phyloP scores from a whole-genome alignment of 2,888 invertebrate species.

The Drosophila neotestacea region DNA sequence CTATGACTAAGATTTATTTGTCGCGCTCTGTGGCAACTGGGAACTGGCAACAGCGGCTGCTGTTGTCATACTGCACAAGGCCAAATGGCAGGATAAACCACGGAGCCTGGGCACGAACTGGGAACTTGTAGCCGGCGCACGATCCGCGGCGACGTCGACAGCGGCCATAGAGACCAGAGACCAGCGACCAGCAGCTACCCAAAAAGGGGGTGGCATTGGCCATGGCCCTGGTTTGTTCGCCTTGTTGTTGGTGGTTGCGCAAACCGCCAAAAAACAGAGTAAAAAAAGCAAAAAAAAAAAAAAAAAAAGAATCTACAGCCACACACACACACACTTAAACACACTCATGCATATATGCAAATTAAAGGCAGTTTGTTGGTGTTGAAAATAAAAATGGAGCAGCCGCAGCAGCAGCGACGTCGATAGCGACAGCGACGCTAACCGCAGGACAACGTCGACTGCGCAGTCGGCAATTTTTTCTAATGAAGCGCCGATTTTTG shows the following conservation, averaged over 20 bases:
- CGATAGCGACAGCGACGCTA: slow-evolving; percentile 44
- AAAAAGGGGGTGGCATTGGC: slow-evolving; percentile 69
- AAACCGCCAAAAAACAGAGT: slow-evolving; percentile 62
- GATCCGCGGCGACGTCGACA: slow-evolving; percentile 51
- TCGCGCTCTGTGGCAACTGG: slow-evolving; percentile 67
- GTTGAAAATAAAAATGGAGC: slow-evolving; percentile 80
- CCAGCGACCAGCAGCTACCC: slow-evolving; percentile 17
- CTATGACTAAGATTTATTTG: slow-evolving; percentile 81
- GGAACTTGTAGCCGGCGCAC: slow-evolving; percentile 53
- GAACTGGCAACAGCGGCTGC: slow-evolving; percentile 84
- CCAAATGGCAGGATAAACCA: slow-evolving; percentile 83
- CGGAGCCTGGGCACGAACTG: slow-evolving; percentile 80
- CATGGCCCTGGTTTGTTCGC: slow-evolving; percentile 55
- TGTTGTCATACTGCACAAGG: slow-evolving; percentile 83
- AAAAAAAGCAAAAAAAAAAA: slow-evolving; percentile 29
- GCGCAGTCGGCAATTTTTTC: slow-evolving; percentile 57
- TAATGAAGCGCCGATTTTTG: slow-evolving; percentile 67
- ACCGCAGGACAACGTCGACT: slow-evolving; percentile 60
- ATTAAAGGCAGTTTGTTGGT: slow-evolving; percentile 69
- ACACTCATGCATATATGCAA: slow-evolving; percentile 57
- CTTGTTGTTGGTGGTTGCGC: slow-evolving; percentile 67
- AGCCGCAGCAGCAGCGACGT: slow-evolving; percentile 55
- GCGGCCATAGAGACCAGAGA: slow-evolving; percentile 23
- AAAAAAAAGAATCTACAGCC: slow-evolving; percentile 18
- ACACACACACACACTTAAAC: slow-evolving; percentile 23